A percentile compares a stretch with the other conserved stretches of the same genome.
Evolutionary conservation across 2,797 vertebrate species (phyloP).

Genomic region (Pangasius krempfi): DNA sequence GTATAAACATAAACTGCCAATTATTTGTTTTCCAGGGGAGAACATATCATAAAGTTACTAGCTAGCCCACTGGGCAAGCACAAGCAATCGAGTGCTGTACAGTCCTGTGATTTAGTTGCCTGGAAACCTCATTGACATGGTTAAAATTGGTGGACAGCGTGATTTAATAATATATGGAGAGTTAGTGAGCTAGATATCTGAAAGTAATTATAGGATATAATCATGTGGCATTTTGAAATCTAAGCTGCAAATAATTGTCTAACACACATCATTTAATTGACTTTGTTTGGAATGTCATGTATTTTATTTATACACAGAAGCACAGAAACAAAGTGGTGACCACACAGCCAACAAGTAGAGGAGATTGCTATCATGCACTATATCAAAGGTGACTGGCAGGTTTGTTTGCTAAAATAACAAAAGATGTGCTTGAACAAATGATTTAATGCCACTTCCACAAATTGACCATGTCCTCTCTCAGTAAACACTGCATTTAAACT

Average conservation of each 20-base stretch:
- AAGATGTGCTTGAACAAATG: constrained; percentile 11
- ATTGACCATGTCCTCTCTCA: not conserved
- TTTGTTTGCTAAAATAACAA: constrained; percentile 22
- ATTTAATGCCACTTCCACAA: not conserved
- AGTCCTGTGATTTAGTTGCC: not conserved
- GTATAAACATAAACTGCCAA: not conserved
- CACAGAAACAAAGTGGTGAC: not conserved
- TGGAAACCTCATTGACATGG: not conserved
- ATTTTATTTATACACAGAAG: not conserved
- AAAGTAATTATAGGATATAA: not conserved
- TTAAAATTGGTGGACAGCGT: not conserved
- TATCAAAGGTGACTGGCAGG: not conserved
- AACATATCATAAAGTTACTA: not conserved
- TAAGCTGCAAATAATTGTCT: not conserved
- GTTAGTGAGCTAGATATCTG: not conserved
- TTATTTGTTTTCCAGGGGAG: not conserved
- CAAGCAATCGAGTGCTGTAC: not conserved
- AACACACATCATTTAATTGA: not conserved
- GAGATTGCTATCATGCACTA: not conserved
- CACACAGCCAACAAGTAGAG: not conserved
- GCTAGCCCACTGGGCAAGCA: not conserved
- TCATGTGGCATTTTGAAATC: not conserved
- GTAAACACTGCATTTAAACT: not conserved
- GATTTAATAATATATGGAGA: not conserved
- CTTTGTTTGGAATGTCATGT: not conserved